Conservation (phyloP, 2,888 invertebrate species). For the Neria commutata region DNA sequence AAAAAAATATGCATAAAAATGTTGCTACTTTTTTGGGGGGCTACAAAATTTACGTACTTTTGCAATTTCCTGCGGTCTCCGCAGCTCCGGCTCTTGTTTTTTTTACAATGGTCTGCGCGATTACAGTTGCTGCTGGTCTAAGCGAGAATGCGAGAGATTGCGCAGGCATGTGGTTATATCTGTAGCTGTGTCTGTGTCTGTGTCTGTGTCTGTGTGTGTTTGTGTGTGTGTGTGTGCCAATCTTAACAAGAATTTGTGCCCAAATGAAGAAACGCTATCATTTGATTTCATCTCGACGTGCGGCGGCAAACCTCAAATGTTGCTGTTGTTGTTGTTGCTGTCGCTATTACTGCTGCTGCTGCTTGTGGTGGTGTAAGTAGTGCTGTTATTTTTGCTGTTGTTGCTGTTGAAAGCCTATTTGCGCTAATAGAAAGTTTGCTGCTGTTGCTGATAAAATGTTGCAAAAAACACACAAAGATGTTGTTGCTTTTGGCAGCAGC, state of each 20-base stretch:
- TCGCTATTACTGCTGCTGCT: constrained; percentile 5
- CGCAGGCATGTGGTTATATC: not conserved
- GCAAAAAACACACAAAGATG: not conserved
- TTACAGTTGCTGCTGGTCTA: no score
- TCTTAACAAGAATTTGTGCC: constrained; percentile 15
- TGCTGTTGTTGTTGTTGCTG: constrained; percentile 21
- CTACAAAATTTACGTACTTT: constrained; percentile 12
- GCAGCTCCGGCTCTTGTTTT: constrained; percentile 16
- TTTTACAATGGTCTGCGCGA: no score
- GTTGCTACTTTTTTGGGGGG: no score
- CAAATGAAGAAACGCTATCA: constrained; percentile 38
- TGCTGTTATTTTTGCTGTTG: constrained; percentile 16
- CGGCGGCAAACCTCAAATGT: constrained; percentile 29
- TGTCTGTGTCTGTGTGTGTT: constrained; percentile 35
- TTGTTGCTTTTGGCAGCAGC: not conserved
- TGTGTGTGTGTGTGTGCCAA: constrained; percentile 6
- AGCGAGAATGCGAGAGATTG: no score
- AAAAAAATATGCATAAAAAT: no score
- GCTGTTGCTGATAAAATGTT: constrained; percentile 35
- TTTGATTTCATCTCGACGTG: constrained; percentile 49
- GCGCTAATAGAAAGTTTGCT: constrained; percentile 47
- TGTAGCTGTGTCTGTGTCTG: constrained; percentile 12
- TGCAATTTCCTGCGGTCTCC: constrained; percentile 5
- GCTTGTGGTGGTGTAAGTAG: constrained; percentile 15
- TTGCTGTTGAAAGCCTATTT: constrained; percentile 41